These are phyloP conservation scores for Momotus momota DNA, from an alignment of 2,797 vertebrate species.

Conservation along the genomic window DNA sequence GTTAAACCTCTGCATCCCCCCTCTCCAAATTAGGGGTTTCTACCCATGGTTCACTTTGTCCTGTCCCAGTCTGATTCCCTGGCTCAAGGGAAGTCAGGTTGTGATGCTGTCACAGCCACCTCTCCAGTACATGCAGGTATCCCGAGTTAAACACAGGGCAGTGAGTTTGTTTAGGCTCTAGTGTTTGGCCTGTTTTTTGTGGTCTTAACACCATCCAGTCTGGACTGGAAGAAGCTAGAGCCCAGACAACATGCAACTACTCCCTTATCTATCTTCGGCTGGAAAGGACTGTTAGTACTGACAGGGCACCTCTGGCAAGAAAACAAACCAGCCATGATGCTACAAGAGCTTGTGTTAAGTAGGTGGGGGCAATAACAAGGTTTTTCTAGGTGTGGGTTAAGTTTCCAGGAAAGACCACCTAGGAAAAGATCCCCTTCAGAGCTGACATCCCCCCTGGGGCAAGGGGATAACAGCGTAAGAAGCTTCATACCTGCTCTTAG, in stretches of 20 bases:
- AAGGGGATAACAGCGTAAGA: background rate
- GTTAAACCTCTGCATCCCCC: background rate
- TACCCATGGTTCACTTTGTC: background rate
- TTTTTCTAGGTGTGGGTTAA: background rate
- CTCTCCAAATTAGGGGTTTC: fast-evolving
- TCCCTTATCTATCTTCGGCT: background rate
- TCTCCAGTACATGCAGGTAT: background rate
- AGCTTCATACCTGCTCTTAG: background rate
- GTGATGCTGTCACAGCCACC: background rate
- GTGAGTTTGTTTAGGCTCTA: background rate
- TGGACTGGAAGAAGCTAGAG: background rate
- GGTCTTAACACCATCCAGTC: background rate
- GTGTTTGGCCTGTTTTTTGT: background rate
- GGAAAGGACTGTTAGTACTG: background rate
- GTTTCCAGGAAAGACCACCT: background rate
- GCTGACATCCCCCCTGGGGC: background rate
- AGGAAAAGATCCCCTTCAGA: background rate
- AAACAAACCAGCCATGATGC: background rate
- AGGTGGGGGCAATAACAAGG: background rate
- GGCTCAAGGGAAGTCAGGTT: background rate
- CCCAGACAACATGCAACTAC: background rate
- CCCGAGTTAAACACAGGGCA: background rate
- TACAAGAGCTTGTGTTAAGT: background rate
- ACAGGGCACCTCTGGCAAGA: background rate
- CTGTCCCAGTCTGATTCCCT: background rate